Percentiles rank a stretch among this genome's conserved stretches.
These are phyloP conservation scores for Sinosuthora webbiana DNA, from an alignment of 2,113 vertebrate genomes.

Conservation along the genomic window DNA sequence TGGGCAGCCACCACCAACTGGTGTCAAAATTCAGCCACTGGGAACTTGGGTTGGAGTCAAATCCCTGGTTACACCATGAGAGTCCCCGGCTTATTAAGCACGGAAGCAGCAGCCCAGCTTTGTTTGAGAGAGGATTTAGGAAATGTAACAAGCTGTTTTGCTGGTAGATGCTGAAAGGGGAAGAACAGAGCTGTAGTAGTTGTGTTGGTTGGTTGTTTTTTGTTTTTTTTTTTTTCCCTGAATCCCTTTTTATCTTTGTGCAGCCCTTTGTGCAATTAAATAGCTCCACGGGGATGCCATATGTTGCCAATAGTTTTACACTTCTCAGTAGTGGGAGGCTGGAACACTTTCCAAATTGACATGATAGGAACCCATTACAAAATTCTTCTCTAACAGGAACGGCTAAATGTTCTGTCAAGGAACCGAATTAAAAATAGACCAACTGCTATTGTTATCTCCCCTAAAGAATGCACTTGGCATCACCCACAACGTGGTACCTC, in stretches of 20 bases:
- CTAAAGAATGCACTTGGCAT: conserved; percentile 53
- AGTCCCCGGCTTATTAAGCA: neutral
- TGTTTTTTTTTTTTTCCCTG: neutral
- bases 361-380: conserved; percentile 73
- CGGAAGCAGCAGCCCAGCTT: neutral
- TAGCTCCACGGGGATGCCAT: conserved; percentile 71
- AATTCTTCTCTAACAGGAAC: conserved; percentile 60
- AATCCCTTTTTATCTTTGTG: conserved; percentile 67
- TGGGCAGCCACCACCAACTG: neutral
- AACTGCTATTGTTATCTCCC: conserved; percentile 66
- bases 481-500: neutral
- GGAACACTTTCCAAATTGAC: conserved; percentile 70
- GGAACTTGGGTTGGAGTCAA: neutral
- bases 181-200: conserved; percentile 33
- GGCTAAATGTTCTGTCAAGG: conserved; percentile 69
- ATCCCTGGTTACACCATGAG: neutral
- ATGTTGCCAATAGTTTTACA: conserved; percentile 74
- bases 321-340: conserved; percentile 69
- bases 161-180: conserved; percentile 45
- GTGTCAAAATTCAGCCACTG: neutral
- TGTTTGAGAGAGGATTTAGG: conserved; percentile 37
- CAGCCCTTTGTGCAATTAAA: conserved; percentile 71
- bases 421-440: conserved; percentile 70
- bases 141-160: conserved; percentile 55
- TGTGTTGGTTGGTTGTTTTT: neutral